Evolutionary conservation across 2,113 vertebrate species (phyloP).

Genomic region (Anas platyrhynchos): DNA sequence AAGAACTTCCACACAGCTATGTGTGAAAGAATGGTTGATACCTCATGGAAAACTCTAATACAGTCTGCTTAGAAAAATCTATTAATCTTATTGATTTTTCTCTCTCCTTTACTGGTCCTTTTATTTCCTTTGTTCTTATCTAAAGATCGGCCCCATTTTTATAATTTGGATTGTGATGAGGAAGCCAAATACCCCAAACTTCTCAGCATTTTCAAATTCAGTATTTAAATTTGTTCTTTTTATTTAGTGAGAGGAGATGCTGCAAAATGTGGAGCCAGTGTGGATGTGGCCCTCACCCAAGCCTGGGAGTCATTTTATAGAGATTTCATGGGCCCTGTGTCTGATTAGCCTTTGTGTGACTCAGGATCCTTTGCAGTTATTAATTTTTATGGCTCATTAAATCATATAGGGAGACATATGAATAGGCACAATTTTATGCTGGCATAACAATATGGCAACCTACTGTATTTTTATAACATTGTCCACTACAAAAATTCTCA

Average conservation of each 20-base stretch:
- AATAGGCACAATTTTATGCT: not conserved
- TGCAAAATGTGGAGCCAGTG: not conserved
- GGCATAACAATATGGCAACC: not conserved
- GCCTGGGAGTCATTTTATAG: not conserved
- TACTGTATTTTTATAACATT: not conserved
- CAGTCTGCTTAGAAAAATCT: conserved; percentile 63
- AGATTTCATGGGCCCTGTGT: not conserved
- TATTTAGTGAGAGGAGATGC: not conserved
- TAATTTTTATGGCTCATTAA: not conserved
- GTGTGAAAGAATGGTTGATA: conserved; percentile 42
- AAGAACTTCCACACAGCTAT: not conserved
- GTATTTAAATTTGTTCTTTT: not conserved
- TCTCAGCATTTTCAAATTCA: not conserved
- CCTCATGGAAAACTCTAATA: conserved; percentile 66
- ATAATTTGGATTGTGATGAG: not conserved
- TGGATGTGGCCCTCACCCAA: not conserved
- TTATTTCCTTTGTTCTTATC: not conserved
- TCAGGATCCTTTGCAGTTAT: not conserved
- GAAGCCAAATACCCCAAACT: not conserved
- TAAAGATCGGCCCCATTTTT: not conserved
- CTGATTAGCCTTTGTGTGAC: not conserved
- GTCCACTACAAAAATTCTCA: not conserved
- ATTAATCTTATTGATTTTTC: conserved; percentile 62
- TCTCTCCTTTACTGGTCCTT: conserved; percentile 31
- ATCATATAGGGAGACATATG: not conserved